A percentile compares a stretch with the other conserved stretches of the same genome.
These are phyloP conservation scores for Ctenodactylus gundi DNA, from an alignment of 2,113 vertebrate genomes.

Conservation along the genomic window DNA sequence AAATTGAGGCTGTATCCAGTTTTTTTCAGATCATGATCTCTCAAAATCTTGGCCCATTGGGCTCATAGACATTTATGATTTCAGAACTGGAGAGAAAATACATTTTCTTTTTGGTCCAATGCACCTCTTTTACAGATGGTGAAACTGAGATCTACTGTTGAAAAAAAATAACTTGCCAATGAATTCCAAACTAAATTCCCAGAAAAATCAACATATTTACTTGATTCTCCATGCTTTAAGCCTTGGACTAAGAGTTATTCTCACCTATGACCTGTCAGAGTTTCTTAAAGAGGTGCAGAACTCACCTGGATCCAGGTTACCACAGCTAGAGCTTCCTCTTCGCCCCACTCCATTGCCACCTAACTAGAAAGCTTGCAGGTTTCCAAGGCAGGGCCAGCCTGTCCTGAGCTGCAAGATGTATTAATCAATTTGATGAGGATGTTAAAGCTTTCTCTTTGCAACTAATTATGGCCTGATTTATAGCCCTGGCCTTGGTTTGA, in stretches of 20 bases:
- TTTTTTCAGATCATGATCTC: not conserved
- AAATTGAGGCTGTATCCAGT: not conserved
- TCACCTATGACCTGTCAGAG: not conserved
- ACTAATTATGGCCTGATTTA: slow-evolving; percentile 89
- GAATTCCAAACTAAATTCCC: not conserved
- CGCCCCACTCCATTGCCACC: slow-evolving; percentile 38
- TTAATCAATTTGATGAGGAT: slow-evolving; percentile 89
- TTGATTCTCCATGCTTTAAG: not conserved
- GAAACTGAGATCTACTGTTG: not conserved
- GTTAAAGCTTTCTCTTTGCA: slow-evolving; percentile 87
- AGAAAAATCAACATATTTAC: not conserved
- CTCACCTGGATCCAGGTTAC: not conserved
- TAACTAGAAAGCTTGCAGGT: slow-evolving; percentile 67
- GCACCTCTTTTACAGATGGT: slow-evolving; percentile 3
- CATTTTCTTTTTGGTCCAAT: not conserved
- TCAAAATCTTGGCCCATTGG: not conserved
- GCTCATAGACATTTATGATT: not conserved
- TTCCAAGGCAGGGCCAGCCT: slow-evolving; percentile 79
- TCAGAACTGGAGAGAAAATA: not conserved
- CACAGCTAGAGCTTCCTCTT: not conserved
- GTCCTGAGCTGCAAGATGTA: slow-evolving; percentile 82
- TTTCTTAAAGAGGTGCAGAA: not conserved
- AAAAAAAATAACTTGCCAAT: not conserved
- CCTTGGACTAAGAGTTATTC: not conserved
- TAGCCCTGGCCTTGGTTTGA: slow-evolving; percentile 84